A percentile compares a stretch with the other conserved stretches of the same genome.
Evolutionary conservation across 2,888 invertebrate species (phyloP).

Genomic region (Calephelis perditalis): DNA sequence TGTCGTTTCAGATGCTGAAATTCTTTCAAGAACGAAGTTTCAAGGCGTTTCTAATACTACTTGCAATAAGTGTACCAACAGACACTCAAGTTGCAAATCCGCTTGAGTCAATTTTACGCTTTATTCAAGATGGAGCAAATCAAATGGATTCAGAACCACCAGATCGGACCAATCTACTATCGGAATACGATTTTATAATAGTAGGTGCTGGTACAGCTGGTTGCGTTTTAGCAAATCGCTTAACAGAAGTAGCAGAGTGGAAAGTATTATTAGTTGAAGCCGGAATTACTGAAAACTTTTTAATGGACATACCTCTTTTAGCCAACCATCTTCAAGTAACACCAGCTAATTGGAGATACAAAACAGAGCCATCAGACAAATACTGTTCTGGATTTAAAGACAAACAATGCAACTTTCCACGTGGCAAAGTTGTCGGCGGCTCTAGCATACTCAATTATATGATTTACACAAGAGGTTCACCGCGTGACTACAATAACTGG

Average conservation of each 20-base stretch:
- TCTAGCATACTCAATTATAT: conserved; percentile 89
- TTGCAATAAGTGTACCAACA: conserved; percentile 34
- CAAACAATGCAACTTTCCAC: conserved; percentile 86
- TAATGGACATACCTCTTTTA: conserved; percentile 87
- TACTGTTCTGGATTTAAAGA: conserved; percentile 87
- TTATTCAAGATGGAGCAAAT: conserved; percentile 71
- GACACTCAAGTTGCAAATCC: conserved; percentile 51
- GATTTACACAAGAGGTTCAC: conserved; percentile 86
- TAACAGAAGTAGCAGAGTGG: conserved; percentile 84
- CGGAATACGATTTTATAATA: conserved; percentile 86
- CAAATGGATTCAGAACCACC: conserved; percentile 74
- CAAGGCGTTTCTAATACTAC: conserved; percentile 44
- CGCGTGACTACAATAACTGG: conserved; percentile 88
- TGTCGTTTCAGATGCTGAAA: conserved; percentile 57
- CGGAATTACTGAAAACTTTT: conserved; percentile 82
- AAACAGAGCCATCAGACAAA: conserved; percentile 84
- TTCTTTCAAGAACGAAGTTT: conserved; percentile 40
- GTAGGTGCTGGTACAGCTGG: conserved; percentile 91
- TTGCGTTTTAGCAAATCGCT: conserved; percentile 84
- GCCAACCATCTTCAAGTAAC: conserved; percentile 85
- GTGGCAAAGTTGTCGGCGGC: conserved; percentile 91
- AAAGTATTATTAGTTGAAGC: conserved; percentile 85
- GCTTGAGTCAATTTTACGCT: conserved; percentile 70
- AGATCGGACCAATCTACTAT: conserved; percentile 64
- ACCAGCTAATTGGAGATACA: conserved; percentile 88